Conservation (phyloP, 2,797 vertebrate genomes). For the Emys orbicularis region DNA sequence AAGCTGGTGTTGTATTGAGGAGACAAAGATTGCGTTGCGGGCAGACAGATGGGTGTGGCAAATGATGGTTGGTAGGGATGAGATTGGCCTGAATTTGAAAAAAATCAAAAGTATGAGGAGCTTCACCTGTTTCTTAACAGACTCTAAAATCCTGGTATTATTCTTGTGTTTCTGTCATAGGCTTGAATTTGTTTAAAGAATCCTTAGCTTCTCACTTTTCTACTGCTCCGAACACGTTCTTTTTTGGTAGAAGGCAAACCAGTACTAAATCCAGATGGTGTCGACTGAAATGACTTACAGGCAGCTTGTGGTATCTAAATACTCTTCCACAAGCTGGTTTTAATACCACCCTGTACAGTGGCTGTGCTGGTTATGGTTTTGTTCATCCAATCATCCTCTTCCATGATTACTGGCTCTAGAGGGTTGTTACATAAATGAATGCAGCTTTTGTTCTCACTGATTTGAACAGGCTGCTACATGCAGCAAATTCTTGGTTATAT, state of each 20-base stretch:
- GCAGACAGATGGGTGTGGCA: neutral
- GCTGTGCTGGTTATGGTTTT: neutral
- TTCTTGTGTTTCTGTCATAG: neutral
- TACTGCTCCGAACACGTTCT: neutral
- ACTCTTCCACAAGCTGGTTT: neutral
- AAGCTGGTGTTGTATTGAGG: neutral
- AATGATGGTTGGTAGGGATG: neutral
- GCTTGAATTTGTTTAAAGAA: neutral
- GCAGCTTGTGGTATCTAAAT: neutral
- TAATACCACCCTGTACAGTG: accelerated
- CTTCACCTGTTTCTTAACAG: neutral
- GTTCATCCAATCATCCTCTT: accelerated
- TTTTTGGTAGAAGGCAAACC: neutral
- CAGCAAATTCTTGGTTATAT: neutral
- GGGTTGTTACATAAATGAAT: neutral
- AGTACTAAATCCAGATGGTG: neutral
- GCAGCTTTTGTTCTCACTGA: neutral
- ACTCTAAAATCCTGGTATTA: neutral
- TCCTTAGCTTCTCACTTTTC: neutral
- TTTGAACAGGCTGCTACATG: neutral
- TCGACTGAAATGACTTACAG: neutral
- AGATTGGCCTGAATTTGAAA: neutral
- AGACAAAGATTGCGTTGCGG: neutral
- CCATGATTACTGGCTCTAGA: neutral
- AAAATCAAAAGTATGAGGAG: neutral